phyloP scores from a whole-genome alignment of 2,797 vertebrate genomes.

The Sebastes nivosus region DNA sequence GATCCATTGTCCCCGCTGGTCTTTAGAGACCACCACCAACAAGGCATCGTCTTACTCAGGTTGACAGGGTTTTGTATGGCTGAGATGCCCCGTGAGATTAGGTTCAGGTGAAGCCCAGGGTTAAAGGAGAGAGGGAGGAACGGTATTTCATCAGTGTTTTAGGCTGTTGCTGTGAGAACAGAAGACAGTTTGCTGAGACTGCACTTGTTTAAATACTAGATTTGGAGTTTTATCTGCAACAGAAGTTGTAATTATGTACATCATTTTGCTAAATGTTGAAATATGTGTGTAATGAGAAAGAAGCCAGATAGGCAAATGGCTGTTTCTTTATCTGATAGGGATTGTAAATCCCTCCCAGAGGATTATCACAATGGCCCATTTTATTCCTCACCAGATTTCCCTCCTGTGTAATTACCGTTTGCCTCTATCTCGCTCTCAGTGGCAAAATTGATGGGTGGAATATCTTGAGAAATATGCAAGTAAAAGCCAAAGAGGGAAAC shows the following conservation, averaged over 20 bases:
- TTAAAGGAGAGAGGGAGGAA: slow-evolving; percentile 40
- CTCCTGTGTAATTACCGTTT: slow-evolving; percentile 65
- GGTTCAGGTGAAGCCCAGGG: slow-evolving; percentile 69
- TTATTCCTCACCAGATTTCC: slow-evolving; percentile 56
- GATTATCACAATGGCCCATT: slow-evolving; percentile 68
- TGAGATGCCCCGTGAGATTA: slow-evolving; percentile 74
- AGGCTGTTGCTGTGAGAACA: slow-evolving; percentile 16
- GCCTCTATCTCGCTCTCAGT: slow-evolving; percentile 43
- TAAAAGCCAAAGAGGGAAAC: slow-evolving; percentile 64
- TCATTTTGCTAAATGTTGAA: slow-evolving; percentile 17
- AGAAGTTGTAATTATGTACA: slow-evolving; percentile 18
- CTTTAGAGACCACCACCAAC: slow-evolving; percentile 80
- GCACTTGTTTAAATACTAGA: slow-evolving; percentile 21
- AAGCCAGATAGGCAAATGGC: slow-evolving; percentile 46
- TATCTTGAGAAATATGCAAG: slow-evolving; percentile 67
- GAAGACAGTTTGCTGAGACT: slow-evolving; percentile 1
- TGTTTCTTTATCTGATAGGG: slow-evolving; percentile 41
- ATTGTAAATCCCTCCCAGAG: slow-evolving; percentile 50
- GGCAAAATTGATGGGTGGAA: slow-evolving; percentile 69
- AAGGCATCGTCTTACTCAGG: slow-evolving; percentile 81
- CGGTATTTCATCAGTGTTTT: slow-evolving; percentile 43
- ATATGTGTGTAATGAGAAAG: slow-evolving; percentile 8
- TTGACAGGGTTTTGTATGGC: slow-evolving; percentile 70
- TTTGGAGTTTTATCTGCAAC: slow-evolving; percentile 22
- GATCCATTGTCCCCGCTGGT: slow-evolving; percentile 80